A percentile compares a stretch with the other conserved stretches of the same genome.
Evolutionary conservation across 2,888 invertebrate genomes (phyloP).

Genomic region (Pediacus dermestoides): DNA sequence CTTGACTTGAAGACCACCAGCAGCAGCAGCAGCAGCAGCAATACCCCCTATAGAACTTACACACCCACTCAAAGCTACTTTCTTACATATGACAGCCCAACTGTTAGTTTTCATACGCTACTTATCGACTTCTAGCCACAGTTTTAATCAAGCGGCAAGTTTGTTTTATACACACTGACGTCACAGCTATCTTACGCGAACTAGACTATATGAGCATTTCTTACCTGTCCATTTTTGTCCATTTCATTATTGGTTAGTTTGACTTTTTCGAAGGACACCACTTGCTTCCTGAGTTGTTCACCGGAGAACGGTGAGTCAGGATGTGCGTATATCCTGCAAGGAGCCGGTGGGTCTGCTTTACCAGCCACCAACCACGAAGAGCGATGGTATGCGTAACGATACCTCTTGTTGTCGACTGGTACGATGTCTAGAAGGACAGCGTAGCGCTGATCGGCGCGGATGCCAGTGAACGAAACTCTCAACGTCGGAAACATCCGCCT

Average conservation of each 20-base stretch:
- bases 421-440: constrained; percentile 76
- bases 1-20: no score
- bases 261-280: constrained; percentile 79
- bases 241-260: constrained; percentile 82
- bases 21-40: no score
- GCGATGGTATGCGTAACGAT: constrained; percentile 78
- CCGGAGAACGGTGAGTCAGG: constrained; percentile 79
- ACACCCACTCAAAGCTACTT: no score
- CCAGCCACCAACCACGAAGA: constrained; percentile 81
- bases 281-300: constrained; percentile 72
- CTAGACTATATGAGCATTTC: constrained; percentile 29
- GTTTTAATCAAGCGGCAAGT: no score
- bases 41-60: no score
- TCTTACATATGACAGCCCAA: no score
- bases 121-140: no score
- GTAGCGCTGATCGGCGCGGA: constrained; percentile 64
- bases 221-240: constrained; percentile 73
- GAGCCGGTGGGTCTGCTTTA: constrained; percentile 74
- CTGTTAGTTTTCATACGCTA: no score
- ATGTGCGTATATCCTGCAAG: constrained; percentile 69
- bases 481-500: constrained; percentile 83
- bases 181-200: no score
- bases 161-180: no score
- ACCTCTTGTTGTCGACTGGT: constrained; percentile 74
- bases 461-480: constrained; percentile 68